A percentile compares a stretch with the other conserved stretches of the same genome.
Evolutionary conservation across 2,888 invertebrate genomes (phyloP).

Genomic region (Dasysyrphus tricinctus): DNA sequence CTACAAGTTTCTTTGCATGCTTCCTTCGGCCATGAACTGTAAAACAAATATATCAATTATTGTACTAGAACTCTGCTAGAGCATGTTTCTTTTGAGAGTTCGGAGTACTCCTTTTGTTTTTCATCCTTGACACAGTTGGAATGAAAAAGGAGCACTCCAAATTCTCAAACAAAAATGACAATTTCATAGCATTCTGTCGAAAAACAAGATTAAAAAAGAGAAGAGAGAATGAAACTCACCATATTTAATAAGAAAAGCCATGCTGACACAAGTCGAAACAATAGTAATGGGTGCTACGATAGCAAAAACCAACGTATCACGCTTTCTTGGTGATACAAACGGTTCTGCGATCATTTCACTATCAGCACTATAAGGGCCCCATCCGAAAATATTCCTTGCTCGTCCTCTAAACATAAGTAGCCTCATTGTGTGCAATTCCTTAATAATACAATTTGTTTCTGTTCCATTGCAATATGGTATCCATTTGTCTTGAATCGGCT

Average conservation of each 20-base stretch:
- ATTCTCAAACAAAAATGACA: too few relatives aligned
- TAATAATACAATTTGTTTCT: slow-evolving; percentile 92
- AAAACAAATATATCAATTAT: neutral
- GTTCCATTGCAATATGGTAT: slow-evolving; percentile 90
- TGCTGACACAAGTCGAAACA: slow-evolving; percentile 81
- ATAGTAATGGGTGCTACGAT: slow-evolving; percentile 86
- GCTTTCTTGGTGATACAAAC: slow-evolving; percentile 81
- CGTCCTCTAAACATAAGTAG: slow-evolving; percentile 90
- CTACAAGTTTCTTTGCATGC: slow-evolving; percentile 88
- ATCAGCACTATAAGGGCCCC: slow-evolving; percentile 90
- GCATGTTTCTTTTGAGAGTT: too few relatives aligned
- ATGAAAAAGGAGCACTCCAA: too few relatives aligned
- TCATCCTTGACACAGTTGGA: too few relatives aligned
- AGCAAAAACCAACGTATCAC: slow-evolving; percentile 85
- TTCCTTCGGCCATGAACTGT: slow-evolving; percentile 87
- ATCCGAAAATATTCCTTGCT: slow-evolving; percentile 92
- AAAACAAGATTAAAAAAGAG: too few relatives aligned
- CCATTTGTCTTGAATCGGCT: slow-evolving; percentile 85
- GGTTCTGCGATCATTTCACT: slow-evolving; percentile 85
- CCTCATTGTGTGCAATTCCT: slow-evolving; percentile 85
- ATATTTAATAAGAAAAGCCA: slow-evolving; percentile 79
- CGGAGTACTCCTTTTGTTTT: too few relatives aligned
- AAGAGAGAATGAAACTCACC: slow-evolving; percentile 77
- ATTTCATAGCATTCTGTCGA: too few relatives aligned
- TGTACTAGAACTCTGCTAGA: too few relatives aligned